These are phyloP conservation scores for Glyphotaelius pellucidus DNA, from an alignment of 2,888 invertebrate species.

Conservation along the genomic window DNA sequence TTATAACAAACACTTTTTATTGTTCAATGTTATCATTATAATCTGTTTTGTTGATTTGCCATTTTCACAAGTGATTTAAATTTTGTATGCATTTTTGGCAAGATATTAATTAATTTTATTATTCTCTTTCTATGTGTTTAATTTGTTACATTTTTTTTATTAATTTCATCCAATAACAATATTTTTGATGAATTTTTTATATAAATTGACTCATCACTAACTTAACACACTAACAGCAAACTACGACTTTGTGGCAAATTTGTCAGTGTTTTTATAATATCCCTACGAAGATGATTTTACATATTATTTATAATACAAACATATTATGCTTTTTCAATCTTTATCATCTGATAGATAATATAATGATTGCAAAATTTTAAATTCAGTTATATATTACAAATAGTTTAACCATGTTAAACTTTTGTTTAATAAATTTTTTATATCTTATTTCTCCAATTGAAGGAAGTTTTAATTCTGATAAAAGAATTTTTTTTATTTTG, in stretches of 20 bases:
- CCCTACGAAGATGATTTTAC: neutral
- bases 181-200: neutral
- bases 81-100: conserved; percentile 38
- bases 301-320: neutral
- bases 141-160: neutral
- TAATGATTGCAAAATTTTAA: conserved; percentile 17
- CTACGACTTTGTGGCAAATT: neutral
- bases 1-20: conserved; percentile 49
- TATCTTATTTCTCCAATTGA: neutral
- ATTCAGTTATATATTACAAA: conserved; percentile 20
- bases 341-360: conserved; percentile 33
- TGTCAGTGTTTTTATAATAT: neutral
- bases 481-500: neutral
- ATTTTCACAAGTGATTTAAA: conserved; percentile 25
- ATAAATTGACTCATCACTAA: neutral
- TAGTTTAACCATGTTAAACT: conserved; percentile 36
- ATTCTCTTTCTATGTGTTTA: neutral
- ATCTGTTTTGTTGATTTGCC: conserved; percentile 24
- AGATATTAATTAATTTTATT: neutral
- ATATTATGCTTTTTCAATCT: conserved; percentile 8
- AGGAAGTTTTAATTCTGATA: neutral
- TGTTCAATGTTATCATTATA: conserved; percentile 20
- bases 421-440: conserved; percentile 29
- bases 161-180: neutral
- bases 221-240: neutral